Percentiles rank a stretch among this genome's conserved stretches.
Conservation (phyloP, 1,140 invertebrate genomes). For the Bombyx mandarina region DNA sequence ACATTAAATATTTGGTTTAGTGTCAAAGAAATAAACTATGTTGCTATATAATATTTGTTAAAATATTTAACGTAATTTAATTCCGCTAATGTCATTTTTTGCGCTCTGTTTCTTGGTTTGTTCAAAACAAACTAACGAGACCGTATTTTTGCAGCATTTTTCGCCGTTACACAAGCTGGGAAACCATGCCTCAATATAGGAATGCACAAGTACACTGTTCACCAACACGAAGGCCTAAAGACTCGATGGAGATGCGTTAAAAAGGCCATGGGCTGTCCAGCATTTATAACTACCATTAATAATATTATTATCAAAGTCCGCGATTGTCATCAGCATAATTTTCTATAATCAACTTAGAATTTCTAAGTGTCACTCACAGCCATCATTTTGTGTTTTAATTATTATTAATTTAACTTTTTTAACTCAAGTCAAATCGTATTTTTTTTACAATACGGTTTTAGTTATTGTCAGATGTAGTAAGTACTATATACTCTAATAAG, state of each 20-base stretch:
- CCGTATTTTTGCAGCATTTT: constrained; percentile 29
- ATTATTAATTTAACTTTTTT: no score
- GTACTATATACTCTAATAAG: no score
- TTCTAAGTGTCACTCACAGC: no score
- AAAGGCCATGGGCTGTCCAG: constrained; percentile 39
- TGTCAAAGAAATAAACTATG: neutral
- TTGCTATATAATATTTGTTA: neutral
- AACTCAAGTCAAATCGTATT: no score
- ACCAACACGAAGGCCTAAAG: constrained; percentile 47
- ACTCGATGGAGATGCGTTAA: constrained; percentile 48
- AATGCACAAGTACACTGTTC: constrained; percentile 33
- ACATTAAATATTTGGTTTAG: neutral
- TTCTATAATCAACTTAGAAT: no score
- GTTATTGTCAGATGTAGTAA: no score
- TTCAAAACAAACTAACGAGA: neutral
- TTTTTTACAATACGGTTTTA: no score
- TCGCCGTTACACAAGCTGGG: constrained; percentile 36
- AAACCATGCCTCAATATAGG: constrained; percentile 46
- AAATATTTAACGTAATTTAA: no score
- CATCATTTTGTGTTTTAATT: no score
- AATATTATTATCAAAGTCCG: constrained; percentile 44
- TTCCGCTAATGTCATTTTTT: no score
- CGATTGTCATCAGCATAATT: constrained; percentile 37
- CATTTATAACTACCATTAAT: constrained; percentile 49
- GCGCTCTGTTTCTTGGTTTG: no score